Base-by-base conservation (phyloP, 2,888 invertebrate genomes). In the Scaptomyza flava region DNA sequence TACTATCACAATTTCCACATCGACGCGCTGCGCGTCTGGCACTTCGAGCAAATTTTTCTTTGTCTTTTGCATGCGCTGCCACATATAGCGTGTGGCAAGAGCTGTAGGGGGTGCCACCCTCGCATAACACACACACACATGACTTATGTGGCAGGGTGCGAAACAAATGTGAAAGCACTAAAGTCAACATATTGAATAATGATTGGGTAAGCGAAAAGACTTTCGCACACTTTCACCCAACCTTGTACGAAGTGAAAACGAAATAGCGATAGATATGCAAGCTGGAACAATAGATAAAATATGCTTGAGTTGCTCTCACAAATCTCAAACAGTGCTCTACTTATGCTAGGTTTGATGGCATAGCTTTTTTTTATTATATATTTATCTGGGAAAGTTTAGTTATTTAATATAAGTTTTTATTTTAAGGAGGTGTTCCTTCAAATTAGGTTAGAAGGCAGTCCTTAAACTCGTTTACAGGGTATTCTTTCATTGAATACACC, bases 131-230 rank as follows among this genome's bases (percentile, higher is more conserved):
- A n/a, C 47, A 38, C 42, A 62, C 75, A 77, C 78, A 81, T 84
- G 85, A 81, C 72, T 87, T 81, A 81, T 82, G 82, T 81, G 85
- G 79, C 70, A 48, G 50, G 72, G 68, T 57, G 71, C 72, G 75
- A 82, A 88, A 79, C 75, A 86, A 88, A 84, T 84, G 81, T 65
- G 72, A 70, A 75, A 83, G 87, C 88, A 80, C 87, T 88, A 88
- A 88, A 88, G 84, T 78, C 89, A 84, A 88, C 89, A 84, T 84
- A 84, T 84, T 84, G 84, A 84, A 88, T 84, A 88, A 84, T 84
- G 84, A 88, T 88, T 86, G 77, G 80, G 86, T 71, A 67, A 67
- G 64, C 70, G 53, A 85, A 78, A 41, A 79, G 67, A 68, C 66
- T 72, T 73, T 73, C 61, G 50, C 58, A 62, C 58, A 68, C 62